These are phyloP conservation scores for Theocolax elegans DNA, from an alignment of 1,140 invertebrate species.

Conservation along the genomic window DNA sequence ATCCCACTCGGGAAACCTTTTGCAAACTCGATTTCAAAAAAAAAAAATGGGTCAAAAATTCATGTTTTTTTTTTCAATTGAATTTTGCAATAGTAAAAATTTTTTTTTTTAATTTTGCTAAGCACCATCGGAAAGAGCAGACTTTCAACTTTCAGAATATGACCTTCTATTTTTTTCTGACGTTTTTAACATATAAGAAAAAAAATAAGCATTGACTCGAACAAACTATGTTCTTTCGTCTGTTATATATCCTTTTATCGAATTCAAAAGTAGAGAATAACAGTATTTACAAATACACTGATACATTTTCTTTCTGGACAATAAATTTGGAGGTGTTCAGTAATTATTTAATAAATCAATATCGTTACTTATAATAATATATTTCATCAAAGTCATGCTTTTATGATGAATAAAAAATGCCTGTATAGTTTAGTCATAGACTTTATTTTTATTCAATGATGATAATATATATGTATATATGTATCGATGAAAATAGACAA, in stretches of 20 bases:
- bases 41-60: too few species aligned
- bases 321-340: too few species aligned
- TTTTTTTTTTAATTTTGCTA: too few species aligned
- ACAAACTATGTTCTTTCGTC: not conserved
- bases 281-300: slow-evolving; percentile 10
- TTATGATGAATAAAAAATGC: slow-evolving; percentile 27
- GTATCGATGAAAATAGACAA: slow-evolving; percentile 13
- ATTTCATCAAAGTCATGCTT: slow-evolving; percentile 37
- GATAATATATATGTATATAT: slow-evolving; percentile 7
- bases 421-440: not conserved
- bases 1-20: too few species aligned
- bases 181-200: too few species aligned
- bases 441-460: slow-evolving; percentile 19
- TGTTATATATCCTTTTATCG: slow-evolving; percentile 17
- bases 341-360: too few species aligned
- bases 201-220: slow-evolving; percentile 4
- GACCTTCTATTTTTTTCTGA: too few species aligned
- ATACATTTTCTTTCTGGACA: not conserved
- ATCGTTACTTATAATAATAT: not conserved
- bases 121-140: too few species aligned
- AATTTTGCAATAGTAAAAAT: too few species aligned
- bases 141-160: too few species aligned
- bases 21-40: too few species aligned
- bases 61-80: too few species aligned
- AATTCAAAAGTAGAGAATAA: slow-evolving; percentile 40